Evolutionary conservation across 2,888 invertebrate genomes (phyloP).

Genomic region (Chalcis sispes): DNA sequence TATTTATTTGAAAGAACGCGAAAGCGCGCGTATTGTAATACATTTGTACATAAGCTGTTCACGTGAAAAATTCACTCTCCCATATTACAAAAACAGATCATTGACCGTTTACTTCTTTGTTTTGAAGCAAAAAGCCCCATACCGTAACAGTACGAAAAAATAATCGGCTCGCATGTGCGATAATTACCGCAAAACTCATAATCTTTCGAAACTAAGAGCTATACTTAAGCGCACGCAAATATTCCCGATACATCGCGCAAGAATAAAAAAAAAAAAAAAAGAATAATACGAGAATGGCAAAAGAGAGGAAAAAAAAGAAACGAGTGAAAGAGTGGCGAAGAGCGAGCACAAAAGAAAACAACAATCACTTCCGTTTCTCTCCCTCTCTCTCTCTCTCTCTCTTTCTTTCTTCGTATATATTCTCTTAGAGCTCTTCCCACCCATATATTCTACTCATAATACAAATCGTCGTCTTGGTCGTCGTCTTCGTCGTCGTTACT

Average conservation of each 20-base stretch:
- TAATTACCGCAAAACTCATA: neutral
- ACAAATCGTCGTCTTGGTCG: too few relatives aligned
- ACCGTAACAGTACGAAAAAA: neutral
- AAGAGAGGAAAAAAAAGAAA: neutral
- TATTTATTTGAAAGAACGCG: too few relatives aligned
- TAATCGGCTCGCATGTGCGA: too few relatives aligned
- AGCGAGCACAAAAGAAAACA: constrained; percentile 25
- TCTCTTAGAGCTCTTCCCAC: constrained; percentile 47
- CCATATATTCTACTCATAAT: constrained; percentile 19
- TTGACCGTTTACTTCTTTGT: too few relatives aligned
- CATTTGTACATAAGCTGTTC: too few relatives aligned
- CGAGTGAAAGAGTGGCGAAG: neutral
- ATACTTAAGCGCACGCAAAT: neutral
- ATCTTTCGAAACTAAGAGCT: too few relatives aligned
- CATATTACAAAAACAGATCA: too few relatives aligned
- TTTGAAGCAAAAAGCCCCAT: too few relatives aligned
- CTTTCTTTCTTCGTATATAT: neutral
- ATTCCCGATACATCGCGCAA: neutral
- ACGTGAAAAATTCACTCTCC: too few relatives aligned
- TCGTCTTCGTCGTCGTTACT: neutral
- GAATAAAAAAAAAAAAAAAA: neutral
- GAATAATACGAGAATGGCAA: neutral
- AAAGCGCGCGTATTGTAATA: too few relatives aligned
- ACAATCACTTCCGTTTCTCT: constrained; percentile 52
- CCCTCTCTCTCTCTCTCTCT: constrained; percentile 12